Percentiles rank a stretch among this genome's conserved stretches.
Evolutionary conservation across 2,113 vertebrate species (phyloP).

Genomic region (Nycticorax nycticorax): DNA sequence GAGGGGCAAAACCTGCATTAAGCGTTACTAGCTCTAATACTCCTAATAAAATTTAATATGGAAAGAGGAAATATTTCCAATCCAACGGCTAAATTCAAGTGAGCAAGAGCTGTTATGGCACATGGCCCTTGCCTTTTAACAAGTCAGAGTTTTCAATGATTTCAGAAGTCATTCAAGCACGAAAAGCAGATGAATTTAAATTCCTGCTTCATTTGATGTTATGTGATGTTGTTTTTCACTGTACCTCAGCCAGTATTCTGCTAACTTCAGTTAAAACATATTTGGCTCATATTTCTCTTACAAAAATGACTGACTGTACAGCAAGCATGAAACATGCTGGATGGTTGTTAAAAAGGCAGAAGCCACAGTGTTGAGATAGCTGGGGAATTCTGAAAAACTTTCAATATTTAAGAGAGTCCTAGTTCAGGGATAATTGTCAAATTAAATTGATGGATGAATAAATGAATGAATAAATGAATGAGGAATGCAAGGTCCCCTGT

Average conservation of each 20-base stretch:
- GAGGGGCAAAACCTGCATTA: background rate
- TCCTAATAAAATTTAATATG: background rate
- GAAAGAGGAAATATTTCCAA: background rate
- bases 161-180: background rate
- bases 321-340: background rate
- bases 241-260: background rate
- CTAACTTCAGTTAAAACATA: background rate
- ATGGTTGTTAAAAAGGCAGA: background rate
- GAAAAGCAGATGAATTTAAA: background rate
- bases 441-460: background rate
- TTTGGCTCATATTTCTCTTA: background rate
- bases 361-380: background rate
- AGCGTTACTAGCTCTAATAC: background rate
- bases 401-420: background rate
- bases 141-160: background rate
- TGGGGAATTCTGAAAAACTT: background rate
- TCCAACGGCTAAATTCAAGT: background rate
- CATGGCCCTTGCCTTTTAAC: background rate
- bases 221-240: background rate
- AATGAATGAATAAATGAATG: background rate
- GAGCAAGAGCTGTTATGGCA: background rate
- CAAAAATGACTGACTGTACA: background rate
- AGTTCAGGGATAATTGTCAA: background rate
- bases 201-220: background rate
- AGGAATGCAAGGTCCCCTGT: background rate